Evolutionary conservation across 2,888 invertebrate species (phyloP).

Genomic region (Gasteruption jaculator): DNA sequence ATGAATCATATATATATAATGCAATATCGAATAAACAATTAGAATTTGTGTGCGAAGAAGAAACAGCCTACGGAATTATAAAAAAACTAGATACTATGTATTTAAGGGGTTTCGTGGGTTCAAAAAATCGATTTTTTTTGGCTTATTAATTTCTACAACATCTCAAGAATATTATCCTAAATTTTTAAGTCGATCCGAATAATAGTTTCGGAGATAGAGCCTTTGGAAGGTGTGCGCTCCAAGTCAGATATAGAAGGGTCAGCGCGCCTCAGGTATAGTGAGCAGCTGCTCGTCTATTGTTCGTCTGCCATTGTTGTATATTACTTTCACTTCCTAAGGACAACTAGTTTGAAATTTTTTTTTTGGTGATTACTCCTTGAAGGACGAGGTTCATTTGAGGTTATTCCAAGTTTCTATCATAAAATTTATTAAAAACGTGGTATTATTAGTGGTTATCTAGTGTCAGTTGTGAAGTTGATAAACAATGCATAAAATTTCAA

Average conservation of each 20-base stretch:
- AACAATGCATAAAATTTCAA: too few relatives aligned
- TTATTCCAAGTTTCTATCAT: too few relatives aligned
- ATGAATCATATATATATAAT: slow-evolving; percentile 24
- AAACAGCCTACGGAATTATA: slow-evolving; percentile 25
- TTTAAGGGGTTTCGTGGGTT: slow-evolving; percentile 18
- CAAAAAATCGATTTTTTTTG: slow-evolving; percentile 18
- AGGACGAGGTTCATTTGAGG: slow-evolving; percentile 22
- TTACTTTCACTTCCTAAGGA: too few relatives aligned
- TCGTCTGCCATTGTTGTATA: slow-evolving; percentile 20
- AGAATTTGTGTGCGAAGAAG: slow-evolving; percentile 22
- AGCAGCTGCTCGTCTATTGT: slow-evolving; percentile 22
- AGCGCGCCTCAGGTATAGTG: slow-evolving; percentile 19
- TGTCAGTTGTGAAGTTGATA: slow-evolving; percentile 12
- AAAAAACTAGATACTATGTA: slow-evolving; percentile 28
- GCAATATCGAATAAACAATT: slow-evolving; percentile 23
- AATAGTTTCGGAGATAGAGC: slow-evolving; percentile 21
- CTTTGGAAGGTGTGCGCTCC: slow-evolving; percentile 20
- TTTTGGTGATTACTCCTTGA: slow-evolving; percentile 23
- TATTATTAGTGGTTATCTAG: too few relatives aligned
- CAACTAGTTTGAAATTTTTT: too few relatives aligned
- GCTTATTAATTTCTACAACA: too few relatives aligned
- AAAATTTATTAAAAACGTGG: too few relatives aligned
- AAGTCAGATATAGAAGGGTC: slow-evolving; percentile 20
- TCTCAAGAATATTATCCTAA: slow-evolving; percentile 20
- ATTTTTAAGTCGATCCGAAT: slow-evolving; percentile 21